phyloP scores from a whole-genome alignment of 2,797 vertebrate genomes.

The Tragopan temminckii region DNA sequence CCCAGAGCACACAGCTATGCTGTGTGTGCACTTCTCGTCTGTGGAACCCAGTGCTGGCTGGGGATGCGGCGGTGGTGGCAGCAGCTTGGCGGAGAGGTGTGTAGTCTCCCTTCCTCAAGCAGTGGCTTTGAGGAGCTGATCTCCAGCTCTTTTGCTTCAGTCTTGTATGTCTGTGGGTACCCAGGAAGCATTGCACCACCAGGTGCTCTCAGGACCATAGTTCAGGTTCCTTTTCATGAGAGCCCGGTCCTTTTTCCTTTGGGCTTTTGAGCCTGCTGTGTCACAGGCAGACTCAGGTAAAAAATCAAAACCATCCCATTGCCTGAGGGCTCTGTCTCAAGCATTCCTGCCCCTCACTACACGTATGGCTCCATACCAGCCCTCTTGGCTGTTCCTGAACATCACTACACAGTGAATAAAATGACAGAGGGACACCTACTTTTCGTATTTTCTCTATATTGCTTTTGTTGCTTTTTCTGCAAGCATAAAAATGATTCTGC shows the following conservation, averaged over 20 bases:
- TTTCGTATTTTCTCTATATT: background rate
- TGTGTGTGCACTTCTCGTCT: accelerated
- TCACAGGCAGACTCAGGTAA: background rate
- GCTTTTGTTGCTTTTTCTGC: conserved; percentile 4
- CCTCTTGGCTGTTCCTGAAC: background rate
- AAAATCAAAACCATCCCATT: background rate
- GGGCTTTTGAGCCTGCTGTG: background rate
- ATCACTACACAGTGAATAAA: background rate
- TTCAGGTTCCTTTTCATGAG: background rate
- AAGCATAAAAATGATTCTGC: background rate
- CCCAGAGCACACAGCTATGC: background rate
- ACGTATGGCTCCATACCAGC: background rate
- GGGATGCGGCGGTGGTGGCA: background rate
- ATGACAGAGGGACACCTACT: background rate
- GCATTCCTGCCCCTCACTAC: background rate
- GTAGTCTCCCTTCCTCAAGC: background rate
- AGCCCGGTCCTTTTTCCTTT: background rate
- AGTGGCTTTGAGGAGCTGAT: background rate
- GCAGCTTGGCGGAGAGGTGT: background rate
- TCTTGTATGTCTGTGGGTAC: background rate
- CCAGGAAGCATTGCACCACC: background rate
- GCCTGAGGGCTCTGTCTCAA: background rate
- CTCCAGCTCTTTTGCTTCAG: background rate
- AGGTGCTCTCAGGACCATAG: background rate
- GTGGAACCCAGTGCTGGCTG: background rate